phyloP scores from a whole-genome alignment of 2,888 invertebrate species.

The Melanotus villosus region DNA sequence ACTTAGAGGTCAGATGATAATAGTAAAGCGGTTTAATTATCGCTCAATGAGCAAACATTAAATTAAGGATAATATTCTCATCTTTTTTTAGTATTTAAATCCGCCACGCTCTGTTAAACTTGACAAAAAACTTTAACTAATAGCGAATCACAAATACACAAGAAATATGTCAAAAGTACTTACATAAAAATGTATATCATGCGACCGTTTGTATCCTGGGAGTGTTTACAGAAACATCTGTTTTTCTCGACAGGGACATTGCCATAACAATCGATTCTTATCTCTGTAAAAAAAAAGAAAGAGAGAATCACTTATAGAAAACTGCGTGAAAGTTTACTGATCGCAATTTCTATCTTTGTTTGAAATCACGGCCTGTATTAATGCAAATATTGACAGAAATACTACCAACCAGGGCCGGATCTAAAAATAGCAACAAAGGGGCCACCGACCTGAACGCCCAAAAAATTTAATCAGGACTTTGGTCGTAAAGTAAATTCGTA shows the following conservation, averaged over 20 bases:
- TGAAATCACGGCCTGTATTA: neutral
- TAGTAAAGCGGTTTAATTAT: too few species aligned
- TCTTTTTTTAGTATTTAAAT: too few species aligned
- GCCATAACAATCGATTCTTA: constrained; percentile 3
- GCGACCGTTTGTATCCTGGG: neutral
- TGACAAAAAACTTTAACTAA: too few species aligned
- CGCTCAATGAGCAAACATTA: too few species aligned
- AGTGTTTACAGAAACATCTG: constrained; percentile 14
- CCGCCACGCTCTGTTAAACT: too few species aligned
- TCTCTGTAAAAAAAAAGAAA: constrained; percentile 4
- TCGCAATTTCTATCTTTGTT: neutral
- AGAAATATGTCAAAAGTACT: too few species aligned
- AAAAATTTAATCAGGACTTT: constrained; percentile 1
- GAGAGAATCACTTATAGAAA: neutral
- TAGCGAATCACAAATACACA: too few species aligned
- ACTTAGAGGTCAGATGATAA: too few species aligned
- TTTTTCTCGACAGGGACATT: constrained; percentile 4
- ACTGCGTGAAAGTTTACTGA: neutral
- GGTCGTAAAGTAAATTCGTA: neutral
- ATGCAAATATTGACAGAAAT: constrained; percentile 2
- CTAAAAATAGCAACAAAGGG: neutral
- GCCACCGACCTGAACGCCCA: neutral
- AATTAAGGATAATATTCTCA: too few species aligned
- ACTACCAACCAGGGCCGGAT: constrained; percentile 2
- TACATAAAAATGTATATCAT: constrained; percentile 10